Conservation (phyloP, 1,140 invertebrate genomes). For the Mesaphorura yosii region DNA sequence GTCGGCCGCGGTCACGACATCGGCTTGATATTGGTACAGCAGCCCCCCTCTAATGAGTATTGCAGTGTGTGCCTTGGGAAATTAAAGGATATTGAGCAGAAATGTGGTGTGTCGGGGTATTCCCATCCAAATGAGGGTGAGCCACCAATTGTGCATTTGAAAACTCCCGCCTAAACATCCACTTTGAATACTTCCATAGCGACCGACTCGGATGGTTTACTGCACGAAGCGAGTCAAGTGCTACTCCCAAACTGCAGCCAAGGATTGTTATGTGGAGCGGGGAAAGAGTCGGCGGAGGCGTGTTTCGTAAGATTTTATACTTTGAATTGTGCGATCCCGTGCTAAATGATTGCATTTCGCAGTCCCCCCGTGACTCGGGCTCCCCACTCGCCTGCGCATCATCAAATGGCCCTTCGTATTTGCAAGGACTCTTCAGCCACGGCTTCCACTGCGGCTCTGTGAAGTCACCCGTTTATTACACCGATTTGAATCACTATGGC, state of each 20-base stretch:
- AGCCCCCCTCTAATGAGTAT: background rate
- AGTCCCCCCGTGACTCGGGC: conserved; percentile 25
- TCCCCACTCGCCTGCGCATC: conserved; percentile 19
- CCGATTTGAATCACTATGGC: conserved; percentile 10
- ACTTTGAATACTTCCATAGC: background rate
- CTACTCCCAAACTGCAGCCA: conserved; percentile 3
- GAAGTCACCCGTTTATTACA: conserved; percentile 20
- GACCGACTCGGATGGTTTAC: conserved; percentile 26
- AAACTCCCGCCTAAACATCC: background rate
- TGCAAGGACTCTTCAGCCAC: conserved; percentile 21
- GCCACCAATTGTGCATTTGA: background rate
- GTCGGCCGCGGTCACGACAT: conserved; percentile 14
- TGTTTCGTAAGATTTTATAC: conserved; percentile 29
- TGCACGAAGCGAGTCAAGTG: conserved; percentile 29
- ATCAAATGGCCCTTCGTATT: conserved; percentile 4
- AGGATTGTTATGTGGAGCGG: conserved; percentile 23
- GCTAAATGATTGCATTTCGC: too few species aligned
- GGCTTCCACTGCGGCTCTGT: conserved; percentile 26
- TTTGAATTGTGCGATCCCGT: too few species aligned
- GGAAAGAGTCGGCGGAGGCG: conserved; percentile 23
- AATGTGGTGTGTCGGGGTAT: conserved; percentile 25
- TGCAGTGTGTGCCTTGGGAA: conserved; percentile 15
- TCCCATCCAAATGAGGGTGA: conserved; percentile 16
- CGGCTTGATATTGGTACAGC: conserved; percentile 26
- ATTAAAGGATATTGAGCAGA: conserved; percentile 5